Conservation (phyloP, 2,888 invertebrate species). For the Eupithecia vulgata region DNA sequence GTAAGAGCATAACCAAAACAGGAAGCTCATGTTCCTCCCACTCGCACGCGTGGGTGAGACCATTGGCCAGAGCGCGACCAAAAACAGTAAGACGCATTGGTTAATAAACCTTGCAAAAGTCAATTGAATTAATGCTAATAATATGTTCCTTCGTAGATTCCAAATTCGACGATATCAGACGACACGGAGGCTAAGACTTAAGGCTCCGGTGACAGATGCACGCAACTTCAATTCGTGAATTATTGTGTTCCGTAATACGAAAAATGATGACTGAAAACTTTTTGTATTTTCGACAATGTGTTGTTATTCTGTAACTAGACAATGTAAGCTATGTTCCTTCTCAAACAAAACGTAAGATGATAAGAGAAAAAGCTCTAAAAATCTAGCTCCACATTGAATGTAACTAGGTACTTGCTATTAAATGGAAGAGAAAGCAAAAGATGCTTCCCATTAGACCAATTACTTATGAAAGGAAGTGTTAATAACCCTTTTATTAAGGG, state of each 20-base stretch:
- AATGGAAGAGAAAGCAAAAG: constrained; percentile 25
- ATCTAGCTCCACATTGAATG: background rate
- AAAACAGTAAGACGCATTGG: constrained; percentile 1
- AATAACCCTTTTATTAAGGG: constrained; percentile 30
- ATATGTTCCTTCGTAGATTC: background rate
- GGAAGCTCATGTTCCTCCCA: constrained; percentile 4
- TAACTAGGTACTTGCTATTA: background rate
- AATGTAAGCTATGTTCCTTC: too few species aligned
- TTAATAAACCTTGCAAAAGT: constrained; percentile 3
- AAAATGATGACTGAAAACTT: too few species aligned
- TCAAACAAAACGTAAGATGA: too few species aligned
- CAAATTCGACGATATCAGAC: too few species aligned
- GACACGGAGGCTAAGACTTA: too few species aligned
- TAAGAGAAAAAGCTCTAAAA: too few species aligned
- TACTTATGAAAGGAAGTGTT: constrained; percentile 31
- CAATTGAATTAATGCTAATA: background rate
- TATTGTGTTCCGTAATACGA: too few species aligned
- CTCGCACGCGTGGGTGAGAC: background rate
- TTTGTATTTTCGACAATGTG: too few species aligned
- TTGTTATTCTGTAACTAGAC: too few species aligned
- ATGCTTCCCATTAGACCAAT: constrained; percentile 26
- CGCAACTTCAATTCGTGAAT: too few species aligned
- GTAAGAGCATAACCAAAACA: background rate
- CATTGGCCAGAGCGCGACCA: constrained; percentile 5
- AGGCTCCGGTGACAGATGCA: too few species aligned